Evolutionary conservation across 2,888 invertebrate species (phyloP), one percentile per base, ranked within the genome.

Genomic region (Platypus cylindrus): DNA sequence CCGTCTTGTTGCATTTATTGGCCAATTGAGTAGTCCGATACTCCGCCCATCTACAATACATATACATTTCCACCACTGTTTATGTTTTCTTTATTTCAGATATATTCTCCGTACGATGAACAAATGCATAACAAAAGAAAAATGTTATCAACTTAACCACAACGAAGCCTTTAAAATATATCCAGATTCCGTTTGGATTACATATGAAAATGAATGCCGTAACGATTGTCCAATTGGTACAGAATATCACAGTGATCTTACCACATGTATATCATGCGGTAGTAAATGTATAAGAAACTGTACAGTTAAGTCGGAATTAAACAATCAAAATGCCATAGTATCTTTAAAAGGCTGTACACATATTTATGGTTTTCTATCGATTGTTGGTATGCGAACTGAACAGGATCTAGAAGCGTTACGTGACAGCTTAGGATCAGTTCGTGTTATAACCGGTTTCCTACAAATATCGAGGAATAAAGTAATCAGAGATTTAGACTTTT

Each of bases 361-460:
- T 37, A 73, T 95, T 14, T 72, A 77, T 22, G 86, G 87, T 0
- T 74, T 75, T 5, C 60, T 95, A 17, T 73, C 70, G 35, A 80
- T 90, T 36, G 17, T 13, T 15, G 38, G 37, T 22, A 20, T 45
- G 7, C 31, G 30, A 16, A 36, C 37, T 28, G 24, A 43, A 5
- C 16, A 38, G 17, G 33, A 37, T 14, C 24, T 39, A 3, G 60
- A 67, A 18, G 76, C 76, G 47, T 54, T 93, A 34, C 71, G 73
- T 46, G 63, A 67, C 16, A 74, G 73, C 49, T 65, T 93, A 14
- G 36, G 37, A 64, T 90, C 17, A 2, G 34, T 49, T 3, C 36
- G 36, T 22, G 37, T 44, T 20, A 50, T 51, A 17, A 64, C 66
- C 0, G 80, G 80, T 2, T 78, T 73, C 51, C 58, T 95, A 11